phyloP scores from a whole-genome alignment of 2,888 invertebrate genomes.

The Blastobasis lacticolella region DNA sequence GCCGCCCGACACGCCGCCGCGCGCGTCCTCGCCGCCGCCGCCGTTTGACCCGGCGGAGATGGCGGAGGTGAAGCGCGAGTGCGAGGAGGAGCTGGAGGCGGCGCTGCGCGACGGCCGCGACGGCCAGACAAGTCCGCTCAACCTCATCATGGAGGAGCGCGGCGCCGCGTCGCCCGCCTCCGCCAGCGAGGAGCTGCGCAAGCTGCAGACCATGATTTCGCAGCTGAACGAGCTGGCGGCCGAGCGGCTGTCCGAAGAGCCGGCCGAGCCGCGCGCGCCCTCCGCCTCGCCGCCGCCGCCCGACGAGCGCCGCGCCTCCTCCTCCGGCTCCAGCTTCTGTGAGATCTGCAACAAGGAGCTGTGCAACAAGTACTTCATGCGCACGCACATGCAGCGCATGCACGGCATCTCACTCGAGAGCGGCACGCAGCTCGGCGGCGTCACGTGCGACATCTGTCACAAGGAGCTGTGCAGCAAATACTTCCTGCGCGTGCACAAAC shows the following conservation, averaged over 20 bases:
- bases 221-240: slow-evolving; percentile 88
- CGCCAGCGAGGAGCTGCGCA: slow-evolving; percentile 89
- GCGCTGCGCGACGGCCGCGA: slow-evolving; percentile 73
- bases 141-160: slow-evolving; percentile 82
- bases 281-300: slow-evolving; percentile 55
- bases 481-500: slow-evolving; percentile 97
- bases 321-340: slow-evolving; percentile 88
- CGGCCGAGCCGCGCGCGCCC: slow-evolving; percentile 31
- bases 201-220: slow-evolving; percentile 92
- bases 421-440: slow-evolving; percentile 93
- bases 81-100: slow-evolving; percentile 57
- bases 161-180: slow-evolving; percentile 73
- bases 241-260: slow-evolving; percentile 58
- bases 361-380: slow-evolving; percentile 99
- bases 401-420: slow-evolving; percentile 96
- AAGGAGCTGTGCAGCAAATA: slow-evolving; percentile 99
- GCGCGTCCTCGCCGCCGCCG: slow-evolving; percentile 46
- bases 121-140: slow-evolving; percentile 84
- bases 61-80: slow-evolving; percentile 70
- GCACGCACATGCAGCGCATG: slow-evolving; percentile 99
- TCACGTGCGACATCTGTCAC: slow-evolving; percentile 97
- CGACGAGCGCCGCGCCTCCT: slow-evolving; percentile 71
- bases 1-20: slow-evolving; percentile 80
- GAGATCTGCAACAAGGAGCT: slow-evolving; percentile 99
- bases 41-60: slow-evolving; percentile 46